Evolutionary conservation across 2,797 vertebrate genomes (phyloP).

Genomic region (Bradypodion pumilum): DNA sequence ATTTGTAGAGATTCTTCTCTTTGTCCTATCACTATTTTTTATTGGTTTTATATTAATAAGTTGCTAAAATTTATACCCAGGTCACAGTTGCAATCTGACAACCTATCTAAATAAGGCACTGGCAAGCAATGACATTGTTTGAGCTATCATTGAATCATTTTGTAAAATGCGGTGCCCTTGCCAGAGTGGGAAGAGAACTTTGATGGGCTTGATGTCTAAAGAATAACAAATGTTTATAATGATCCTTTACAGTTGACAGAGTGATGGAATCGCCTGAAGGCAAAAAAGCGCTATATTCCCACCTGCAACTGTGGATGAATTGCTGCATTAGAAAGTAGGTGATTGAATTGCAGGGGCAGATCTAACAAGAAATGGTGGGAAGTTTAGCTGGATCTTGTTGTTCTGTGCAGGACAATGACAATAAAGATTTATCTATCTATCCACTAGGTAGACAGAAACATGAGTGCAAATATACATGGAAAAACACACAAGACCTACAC

Average conservation of each 20-base stretch:
- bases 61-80: background rate
- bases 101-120: background rate
- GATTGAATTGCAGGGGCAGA: constrained; percentile 14
- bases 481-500: no score
- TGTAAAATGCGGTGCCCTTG: constrained; percentile 48
- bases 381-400: background rate
- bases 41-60: constrained; percentile 17
- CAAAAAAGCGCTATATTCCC: constrained; percentile 43
- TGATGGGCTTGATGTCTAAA: constrained; percentile 61
- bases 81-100: background rate
- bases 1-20: background rate
- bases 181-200: constrained; percentile 60
- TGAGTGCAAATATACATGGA: background rate
- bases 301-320: constrained; percentile 49
- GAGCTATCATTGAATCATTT: constrained; percentile 41
- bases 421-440: no score
- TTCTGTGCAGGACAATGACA: no score
- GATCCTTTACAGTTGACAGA: constrained; percentile 62
- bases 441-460: constrained; percentile 38
- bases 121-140: constrained; percentile 17
- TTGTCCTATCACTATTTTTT: background rate
- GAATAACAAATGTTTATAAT: constrained; percentile 71
- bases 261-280: constrained; percentile 61
- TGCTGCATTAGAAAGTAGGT: constrained; percentile 41
- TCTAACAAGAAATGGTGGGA: constrained; percentile 18